phyloP scores from a whole-genome alignment of 2,888 invertebrate genomes.

The Pyrgus malvae region DNA sequence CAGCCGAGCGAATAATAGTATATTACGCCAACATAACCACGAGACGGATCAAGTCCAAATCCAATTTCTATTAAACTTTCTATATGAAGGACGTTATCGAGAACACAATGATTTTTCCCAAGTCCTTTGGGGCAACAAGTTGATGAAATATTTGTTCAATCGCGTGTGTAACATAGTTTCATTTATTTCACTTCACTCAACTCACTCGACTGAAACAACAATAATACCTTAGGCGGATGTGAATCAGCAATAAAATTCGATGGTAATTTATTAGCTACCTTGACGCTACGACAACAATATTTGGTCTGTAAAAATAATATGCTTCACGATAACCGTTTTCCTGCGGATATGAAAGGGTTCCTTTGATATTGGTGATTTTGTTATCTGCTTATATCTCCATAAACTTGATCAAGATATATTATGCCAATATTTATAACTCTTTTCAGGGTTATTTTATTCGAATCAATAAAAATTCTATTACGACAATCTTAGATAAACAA shows the following conservation, averaged over 20 bases:
- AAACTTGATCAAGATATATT: too few species aligned
- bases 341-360: too few species aligned
- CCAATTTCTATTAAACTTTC: conserved; percentile 50
- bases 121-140: conserved; percentile 72
- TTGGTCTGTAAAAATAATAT: background rate
- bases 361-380: too few species aligned
- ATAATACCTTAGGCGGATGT: conserved; percentile 57
- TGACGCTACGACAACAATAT: conserved; percentile 41
- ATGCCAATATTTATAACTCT: too few species aligned
- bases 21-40: conserved; percentile 24
- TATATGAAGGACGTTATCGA: conserved; percentile 49
- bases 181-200: conserved; percentile 77
- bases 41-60: conserved; percentile 38
- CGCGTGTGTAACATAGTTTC: conserved; percentile 76
- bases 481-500: too few species aligned
- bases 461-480: too few species aligned
- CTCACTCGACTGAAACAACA: conserved; percentile 74
- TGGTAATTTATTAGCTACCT: conserved; percentile 51
- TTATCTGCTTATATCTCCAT: too few species aligned
- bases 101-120: conserved; percentile 59
- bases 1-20: conserved; percentile 32
- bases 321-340: background rate
- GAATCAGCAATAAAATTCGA: conserved; percentile 73
- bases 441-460: too few species aligned
- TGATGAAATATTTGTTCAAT: conserved; percentile 79